Conservation (phyloP, 1,140 invertebrate genomes). For the Gonioctena quinquepunctata region DNA sequence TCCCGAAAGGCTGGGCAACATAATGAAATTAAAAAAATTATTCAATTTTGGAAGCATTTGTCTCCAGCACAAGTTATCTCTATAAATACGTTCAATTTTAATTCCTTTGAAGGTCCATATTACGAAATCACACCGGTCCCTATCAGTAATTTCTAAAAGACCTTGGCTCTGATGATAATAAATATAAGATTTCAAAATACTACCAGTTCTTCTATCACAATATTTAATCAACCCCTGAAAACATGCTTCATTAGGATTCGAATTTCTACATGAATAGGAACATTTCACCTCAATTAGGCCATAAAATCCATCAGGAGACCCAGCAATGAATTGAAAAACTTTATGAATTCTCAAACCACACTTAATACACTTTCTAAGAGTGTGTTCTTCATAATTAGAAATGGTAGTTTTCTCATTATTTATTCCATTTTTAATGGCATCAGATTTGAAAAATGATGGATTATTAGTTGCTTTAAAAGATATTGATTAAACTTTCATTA, state of each 20-base stretch:
- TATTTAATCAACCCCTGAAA: not conserved
- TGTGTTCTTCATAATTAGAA: not conserved
- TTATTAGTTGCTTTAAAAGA: not conserved
- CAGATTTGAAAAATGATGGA: not conserved
- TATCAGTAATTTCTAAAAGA: conserved; percentile 11
- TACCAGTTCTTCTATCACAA: not conserved
- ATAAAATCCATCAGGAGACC: conserved; percentile 15
- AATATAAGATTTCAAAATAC: not conserved
- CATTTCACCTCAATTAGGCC: conserved; percentile 8
- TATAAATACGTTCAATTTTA: not conserved
- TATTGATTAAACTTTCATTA: not conserved
- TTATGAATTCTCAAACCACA: not conserved
- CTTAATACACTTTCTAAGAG: not conserved
- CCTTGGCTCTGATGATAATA: conserved; percentile 23
- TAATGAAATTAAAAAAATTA: not conserved
- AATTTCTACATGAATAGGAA: conserved; percentile 4
- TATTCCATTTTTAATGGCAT: not conserved
- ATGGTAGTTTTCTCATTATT: not conserved
- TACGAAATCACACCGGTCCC: conserved; percentile 17
- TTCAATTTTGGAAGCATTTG: not conserved
- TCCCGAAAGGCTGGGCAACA: not conserved
- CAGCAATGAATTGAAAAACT: not conserved
- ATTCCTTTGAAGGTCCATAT: conserved; percentile 24
- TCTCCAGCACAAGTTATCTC: conserved; percentile 13
- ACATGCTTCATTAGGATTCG: not conserved